Conservation (phyloP, 2,888 invertebrate genomes). For the Zhengitettix transpicula region DNA sequence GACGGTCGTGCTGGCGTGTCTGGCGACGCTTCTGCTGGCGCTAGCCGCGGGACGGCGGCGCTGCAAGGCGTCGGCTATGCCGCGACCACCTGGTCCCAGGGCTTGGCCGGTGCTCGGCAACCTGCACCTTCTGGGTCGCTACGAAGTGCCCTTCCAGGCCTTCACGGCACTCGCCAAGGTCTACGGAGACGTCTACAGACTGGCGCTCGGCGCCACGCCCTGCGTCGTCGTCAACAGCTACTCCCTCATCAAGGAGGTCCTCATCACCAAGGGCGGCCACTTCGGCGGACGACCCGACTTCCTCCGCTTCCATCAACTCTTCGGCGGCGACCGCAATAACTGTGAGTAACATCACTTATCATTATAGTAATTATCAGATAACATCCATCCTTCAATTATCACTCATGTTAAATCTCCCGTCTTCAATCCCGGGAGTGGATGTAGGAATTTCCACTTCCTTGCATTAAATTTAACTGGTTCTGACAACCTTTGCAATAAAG, state of each 20-base stretch:
- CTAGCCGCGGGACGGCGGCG: not conserved
- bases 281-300: constrained; percentile 75
- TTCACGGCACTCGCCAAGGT: constrained; percentile 49
- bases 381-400: too few species aligned
- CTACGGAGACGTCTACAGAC: constrained; percentile 56
- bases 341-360: constrained; percentile 54
- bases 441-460: too few species aligned
- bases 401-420: too few species aligned
- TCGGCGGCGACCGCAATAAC: constrained; percentile 71
- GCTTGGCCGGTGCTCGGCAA: constrained; percentile 55
- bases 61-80: not conserved
- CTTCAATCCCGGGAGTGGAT: too few species aligned
- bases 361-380: too few species aligned
- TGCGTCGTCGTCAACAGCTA: constrained; percentile 62
- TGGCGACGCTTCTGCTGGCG: not conserved
- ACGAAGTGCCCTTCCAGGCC: constrained; percentile 49
- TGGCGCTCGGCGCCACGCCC: constrained; percentile 47
- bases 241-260: constrained; percentile 51
- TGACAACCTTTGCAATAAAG: too few species aligned
- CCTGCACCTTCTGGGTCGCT: constrained; percentile 44
- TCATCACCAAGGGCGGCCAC: constrained; percentile 62
- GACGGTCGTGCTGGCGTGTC: not conserved
- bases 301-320: constrained; percentile 60
- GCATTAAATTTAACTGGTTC: too few species aligned
- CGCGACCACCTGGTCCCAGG: constrained; percentile 33